Percentiles rank a stretch among this genome's conserved stretches.
phyloP scores from a whole-genome alignment of 2,113 vertebrate species.

The Gymnobelideus leadbeateri region DNA sequence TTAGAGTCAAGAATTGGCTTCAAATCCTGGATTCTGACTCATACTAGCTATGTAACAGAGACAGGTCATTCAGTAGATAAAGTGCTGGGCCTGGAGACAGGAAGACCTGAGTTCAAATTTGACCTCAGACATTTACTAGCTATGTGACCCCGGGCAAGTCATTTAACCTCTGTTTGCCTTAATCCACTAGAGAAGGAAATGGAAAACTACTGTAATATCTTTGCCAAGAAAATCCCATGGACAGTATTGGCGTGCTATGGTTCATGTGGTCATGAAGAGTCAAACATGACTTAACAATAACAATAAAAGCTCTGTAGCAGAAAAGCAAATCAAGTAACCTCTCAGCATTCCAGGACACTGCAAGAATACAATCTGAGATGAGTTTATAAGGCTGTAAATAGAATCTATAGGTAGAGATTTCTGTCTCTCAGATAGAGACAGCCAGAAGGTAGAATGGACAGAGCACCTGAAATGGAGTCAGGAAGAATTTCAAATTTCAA shows the following conservation, averaged over 20 bases:
- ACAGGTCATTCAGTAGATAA: neutral
- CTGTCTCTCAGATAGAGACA: neutral
- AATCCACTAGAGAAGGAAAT: neutral
- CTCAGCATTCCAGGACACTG: neutral
- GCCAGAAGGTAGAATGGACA: neutral
- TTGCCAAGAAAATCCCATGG: neutral
- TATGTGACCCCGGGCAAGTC: neutral
- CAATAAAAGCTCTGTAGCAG: neutral
- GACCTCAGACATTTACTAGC: neutral
- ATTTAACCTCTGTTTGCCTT: neutral
- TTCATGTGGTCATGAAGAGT: neutral
- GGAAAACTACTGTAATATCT: neutral
- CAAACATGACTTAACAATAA: neutral
- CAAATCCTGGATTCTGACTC: slow-evolving; percentile 65
- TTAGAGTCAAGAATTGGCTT: slow-evolving; percentile 49
- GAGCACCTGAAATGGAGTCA: neutral
- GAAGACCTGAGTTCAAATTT: neutral
- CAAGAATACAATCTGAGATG: neutral
- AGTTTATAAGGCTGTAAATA: neutral
- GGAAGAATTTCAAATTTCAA: neutral
- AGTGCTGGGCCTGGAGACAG: neutral
- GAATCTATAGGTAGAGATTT: neutral
- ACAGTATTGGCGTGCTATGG: neutral
- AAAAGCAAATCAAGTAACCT: neutral
- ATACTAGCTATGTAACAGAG: slow-evolving; percentile 39